A percentile compares a stretch with the other conserved stretches of the same genome.
phyloP scores from a whole-genome alignment of 2,113 vertebrate species.

The Amphilophus citrinellus region DNA sequence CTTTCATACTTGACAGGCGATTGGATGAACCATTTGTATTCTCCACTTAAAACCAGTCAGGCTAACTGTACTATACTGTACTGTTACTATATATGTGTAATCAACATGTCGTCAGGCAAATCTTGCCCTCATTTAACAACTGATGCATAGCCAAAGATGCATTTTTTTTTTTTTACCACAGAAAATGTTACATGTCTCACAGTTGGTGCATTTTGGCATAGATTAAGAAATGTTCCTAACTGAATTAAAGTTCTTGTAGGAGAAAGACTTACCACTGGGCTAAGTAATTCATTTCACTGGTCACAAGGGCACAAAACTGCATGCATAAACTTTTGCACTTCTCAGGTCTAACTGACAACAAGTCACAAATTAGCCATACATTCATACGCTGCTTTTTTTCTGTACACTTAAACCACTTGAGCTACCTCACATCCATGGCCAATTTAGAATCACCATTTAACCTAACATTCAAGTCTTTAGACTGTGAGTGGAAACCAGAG shows the following conservation, averaged over 20 bases:
- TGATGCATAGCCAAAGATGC: not conserved
- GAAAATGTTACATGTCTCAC: not conserved
- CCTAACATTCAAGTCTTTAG: not conserved
- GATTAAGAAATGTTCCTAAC: not conserved
- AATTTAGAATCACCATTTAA: not conserved
- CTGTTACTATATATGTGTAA: not conserved
- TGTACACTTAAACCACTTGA: not conserved
- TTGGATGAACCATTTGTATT: not conserved
- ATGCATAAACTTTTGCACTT: not conserved
- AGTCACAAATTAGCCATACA: not conserved
- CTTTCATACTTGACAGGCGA: not conserved
- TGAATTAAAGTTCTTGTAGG: not conserved
- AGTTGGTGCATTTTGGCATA: not conserved
- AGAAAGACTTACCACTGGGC: not conserved
- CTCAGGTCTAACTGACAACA: not conserved
- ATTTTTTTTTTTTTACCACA: not conserved
- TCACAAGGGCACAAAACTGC: not conserved
- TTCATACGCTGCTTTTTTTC: not conserved
- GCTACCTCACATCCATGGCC: not conserved
- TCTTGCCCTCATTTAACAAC: not conserved
- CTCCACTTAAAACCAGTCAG: not conserved
- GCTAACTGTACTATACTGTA: no score
- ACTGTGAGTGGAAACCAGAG: conserved; percentile 1
- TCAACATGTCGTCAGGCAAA: not conserved
- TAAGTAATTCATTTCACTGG: not conserved